Conservation (phyloP, 2,888 invertebrate genomes). For the Nemapogon koenigi region DNA sequence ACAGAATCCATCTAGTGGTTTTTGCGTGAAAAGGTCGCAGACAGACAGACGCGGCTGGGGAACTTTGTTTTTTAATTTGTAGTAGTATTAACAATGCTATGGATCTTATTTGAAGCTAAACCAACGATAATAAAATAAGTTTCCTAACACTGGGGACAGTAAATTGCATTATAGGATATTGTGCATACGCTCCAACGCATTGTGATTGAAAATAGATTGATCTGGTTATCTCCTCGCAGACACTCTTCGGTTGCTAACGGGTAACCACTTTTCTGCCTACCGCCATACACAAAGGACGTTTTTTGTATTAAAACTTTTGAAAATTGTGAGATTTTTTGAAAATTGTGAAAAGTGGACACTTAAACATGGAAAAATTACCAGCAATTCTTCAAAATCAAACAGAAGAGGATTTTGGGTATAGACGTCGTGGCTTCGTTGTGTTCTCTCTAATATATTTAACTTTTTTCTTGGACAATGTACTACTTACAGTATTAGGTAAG, state of each 20-base stretch:
- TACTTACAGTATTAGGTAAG: conserved; percentile 89
- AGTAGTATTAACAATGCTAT: too few relatives aligned
- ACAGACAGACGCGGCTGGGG: too few relatives aligned
- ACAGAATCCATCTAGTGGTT: too few relatives aligned
- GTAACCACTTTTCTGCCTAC: not conserved
- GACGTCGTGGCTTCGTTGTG: conserved; percentile 23
- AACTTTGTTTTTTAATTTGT: too few relatives aligned
- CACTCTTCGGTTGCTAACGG: conserved; percentile 15
- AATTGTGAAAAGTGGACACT: conserved; percentile 2
- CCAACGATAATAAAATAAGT: not conserved
- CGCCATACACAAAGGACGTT: conserved; percentile 4
- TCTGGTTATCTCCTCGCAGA: conserved; percentile 25
- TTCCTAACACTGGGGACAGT: not conserved
- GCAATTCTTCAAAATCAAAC: not conserved
- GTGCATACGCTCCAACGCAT: conserved; percentile 30
- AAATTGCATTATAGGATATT: conserved; percentile 6
- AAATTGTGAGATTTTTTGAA: conserved; percentile 8
- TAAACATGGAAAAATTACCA: conserved; percentile 5
- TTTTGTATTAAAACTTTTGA: conserved; percentile 9
- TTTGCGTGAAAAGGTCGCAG: too few relatives aligned
- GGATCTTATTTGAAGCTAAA: too few relatives aligned
- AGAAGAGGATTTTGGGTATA: not conserved
- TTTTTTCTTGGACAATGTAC: conserved; percentile 83
- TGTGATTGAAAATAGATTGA: conserved; percentile 36
- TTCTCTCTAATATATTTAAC: conserved; percentile 70